Evolutionary conservation across 2,113 vertebrate genomes (phyloP), one percentile per base, ranked within the genome.

Genomic region (Aspidoscelis tigris): DNA sequence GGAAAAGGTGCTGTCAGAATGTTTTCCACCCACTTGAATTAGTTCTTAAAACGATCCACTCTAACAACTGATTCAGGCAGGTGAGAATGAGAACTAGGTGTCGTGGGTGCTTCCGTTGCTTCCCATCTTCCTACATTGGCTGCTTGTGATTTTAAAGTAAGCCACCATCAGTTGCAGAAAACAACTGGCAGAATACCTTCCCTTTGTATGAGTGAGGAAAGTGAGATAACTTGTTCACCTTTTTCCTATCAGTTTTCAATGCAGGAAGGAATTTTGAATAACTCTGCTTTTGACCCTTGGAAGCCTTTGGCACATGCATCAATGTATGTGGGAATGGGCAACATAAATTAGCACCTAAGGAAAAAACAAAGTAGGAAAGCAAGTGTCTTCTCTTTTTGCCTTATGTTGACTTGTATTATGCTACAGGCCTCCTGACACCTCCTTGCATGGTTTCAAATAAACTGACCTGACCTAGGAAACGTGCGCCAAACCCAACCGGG

Each of bases 381-480:
- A 76, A 4, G 39, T 44, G 9, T 14, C 11, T n/a, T 50, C 10
- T 76, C 47, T 76, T 53, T 2, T 18, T 50, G 14, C 14, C 50
- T 24, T 6, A 33, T 53, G 47, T 53, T 72, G 43, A 43, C 39
- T 20, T 58, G 14, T 58, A 58, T 7, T 58, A 61, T 61, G 12
- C 58, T 61, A 16, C 12, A 61, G 18, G 18, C 4, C 58, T 61
- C 14, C 58, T 61, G 58, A 18, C 18, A 61, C 14, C 12, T 4
- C 18, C 14, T 16, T 61, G 58, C 18, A 18, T 61, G 58, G 58
- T 61, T 61, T 39, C 80, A 80, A 81, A 76, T 75, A 76, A 89
- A 93, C 93, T 87, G 71, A 99, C 98, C 97, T 99, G 98, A 80
- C 96, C 95, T 47, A 96, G 85, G 89, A 95, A 93, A 24, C 90